Conservation (phyloP, 2,888 invertebrate species). For the Baronia brevicornis region DNA sequence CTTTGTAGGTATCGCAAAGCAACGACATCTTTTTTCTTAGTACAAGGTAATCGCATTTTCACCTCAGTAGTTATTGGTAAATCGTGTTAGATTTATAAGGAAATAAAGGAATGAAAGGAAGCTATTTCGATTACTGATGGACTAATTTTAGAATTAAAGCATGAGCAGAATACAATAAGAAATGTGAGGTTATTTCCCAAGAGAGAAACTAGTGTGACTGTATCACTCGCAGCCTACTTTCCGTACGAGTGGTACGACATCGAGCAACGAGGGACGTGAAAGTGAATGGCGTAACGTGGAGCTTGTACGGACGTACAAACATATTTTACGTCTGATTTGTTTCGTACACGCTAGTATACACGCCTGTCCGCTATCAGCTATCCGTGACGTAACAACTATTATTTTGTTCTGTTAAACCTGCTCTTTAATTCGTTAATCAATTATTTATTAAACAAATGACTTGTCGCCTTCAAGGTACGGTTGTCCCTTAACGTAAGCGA, state of each 20-base stretch:
- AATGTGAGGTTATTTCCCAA: constrained; percentile 53
- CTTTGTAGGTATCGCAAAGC: too few relatives aligned
- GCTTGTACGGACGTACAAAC: constrained; percentile 41
- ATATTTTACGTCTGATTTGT: constrained; percentile 57
- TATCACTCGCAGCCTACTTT: constrained; percentile 71
- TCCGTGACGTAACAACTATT: constrained; percentile 22
- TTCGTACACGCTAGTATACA: constrained; percentile 51
- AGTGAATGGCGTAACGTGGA: constrained; percentile 67
- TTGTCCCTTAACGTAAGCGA: too few relatives aligned
- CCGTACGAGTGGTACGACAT: constrained; percentile 40
- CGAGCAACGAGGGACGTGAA: constrained; percentile 49
- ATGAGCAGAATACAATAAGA: constrained; percentile 27
- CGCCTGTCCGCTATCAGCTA: constrained; percentile 22
- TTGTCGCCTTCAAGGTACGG: too few relatives aligned
- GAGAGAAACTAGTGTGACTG: constrained; percentile 58
- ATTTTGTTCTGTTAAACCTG: neutral
- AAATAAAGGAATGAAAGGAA: too few relatives aligned
- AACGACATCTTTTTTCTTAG: too few relatives aligned
- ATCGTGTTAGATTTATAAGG: too few relatives aligned
- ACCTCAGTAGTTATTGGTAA: too few relatives aligned
- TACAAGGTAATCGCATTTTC: too few relatives aligned
- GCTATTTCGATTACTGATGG: neutral
- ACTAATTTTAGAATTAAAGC: constrained; percentile 32
- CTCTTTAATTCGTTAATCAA: too few relatives aligned
- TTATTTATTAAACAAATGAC: too few relatives aligned